Percentiles rank a stretch among this genome's conserved stretches.
phyloP scores from a whole-genome alignment of 2,113 vertebrate species.

The Urocolius indicus region DNA sequence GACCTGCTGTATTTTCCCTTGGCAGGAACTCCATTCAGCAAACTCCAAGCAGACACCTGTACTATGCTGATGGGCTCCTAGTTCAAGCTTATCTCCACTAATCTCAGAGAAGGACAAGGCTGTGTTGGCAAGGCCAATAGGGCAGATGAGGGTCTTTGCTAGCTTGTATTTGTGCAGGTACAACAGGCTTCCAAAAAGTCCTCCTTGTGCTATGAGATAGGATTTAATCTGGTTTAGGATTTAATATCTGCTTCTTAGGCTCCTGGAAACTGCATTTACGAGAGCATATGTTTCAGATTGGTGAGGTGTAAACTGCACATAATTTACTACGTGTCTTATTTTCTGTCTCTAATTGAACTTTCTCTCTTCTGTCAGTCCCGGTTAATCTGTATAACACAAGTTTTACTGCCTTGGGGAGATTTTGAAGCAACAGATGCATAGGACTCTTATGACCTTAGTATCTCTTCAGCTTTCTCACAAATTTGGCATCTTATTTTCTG shows the following conservation, averaged over 20 bases:
- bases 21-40: background rate
- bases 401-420: slow-evolving; percentile 24
- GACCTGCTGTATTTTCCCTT: background rate
- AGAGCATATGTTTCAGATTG: background rate
- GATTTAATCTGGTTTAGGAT: slow-evolving; percentile 16
- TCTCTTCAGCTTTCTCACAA: slow-evolving; percentile 15
- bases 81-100: background rate
- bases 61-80: background rate
- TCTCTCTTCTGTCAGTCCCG: slow-evolving; percentile 10
- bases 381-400: background rate
- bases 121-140: slow-evolving; percentile 2
- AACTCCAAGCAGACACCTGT: slow-evolving; percentile 4
- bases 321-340: slow-evolving; percentile 11
- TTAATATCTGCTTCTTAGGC: background rate
- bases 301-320: background rate
- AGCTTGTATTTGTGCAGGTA: slow-evolving; percentile 40
- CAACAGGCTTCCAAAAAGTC: background rate
- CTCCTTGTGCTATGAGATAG: background rate
- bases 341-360: slow-evolving; percentile 37
- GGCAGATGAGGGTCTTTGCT: background rate
- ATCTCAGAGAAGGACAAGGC: background rate
- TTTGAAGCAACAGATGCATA: slow-evolving; percentile 14
- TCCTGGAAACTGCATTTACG: background rate
- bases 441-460: background rate
- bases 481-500: background rate